Conservation (phyloP, 2,797 vertebrate species). For the Podargus strigoides region DNA sequence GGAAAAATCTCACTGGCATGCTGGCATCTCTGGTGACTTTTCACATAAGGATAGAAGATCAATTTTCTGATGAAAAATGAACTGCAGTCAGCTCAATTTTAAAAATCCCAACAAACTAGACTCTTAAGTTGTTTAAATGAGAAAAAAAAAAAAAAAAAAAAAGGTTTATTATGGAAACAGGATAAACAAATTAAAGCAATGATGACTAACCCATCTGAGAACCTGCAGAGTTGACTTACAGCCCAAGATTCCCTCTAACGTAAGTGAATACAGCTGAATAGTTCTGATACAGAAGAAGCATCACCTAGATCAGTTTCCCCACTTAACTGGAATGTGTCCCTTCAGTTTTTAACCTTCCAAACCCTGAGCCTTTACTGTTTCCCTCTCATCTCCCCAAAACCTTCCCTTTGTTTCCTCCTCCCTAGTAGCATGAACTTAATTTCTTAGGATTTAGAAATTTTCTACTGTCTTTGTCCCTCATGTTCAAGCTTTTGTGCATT, state of each 20-base stretch:
- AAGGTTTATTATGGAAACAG: constrained; percentile 26
- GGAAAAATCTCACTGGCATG: background rate
- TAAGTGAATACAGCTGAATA: background rate
- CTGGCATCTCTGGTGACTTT: background rate
- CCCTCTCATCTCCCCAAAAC: background rate
- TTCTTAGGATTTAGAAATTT: background rate
- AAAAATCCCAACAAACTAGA: background rate
- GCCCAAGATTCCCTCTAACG: background rate
- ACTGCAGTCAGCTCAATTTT: background rate
- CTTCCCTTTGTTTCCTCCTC: background rate
- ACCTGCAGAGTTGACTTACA: background rate
- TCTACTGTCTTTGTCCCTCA: background rate
- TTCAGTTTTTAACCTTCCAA: background rate
- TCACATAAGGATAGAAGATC: background rate
- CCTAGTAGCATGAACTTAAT: background rate
- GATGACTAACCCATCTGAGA: background rate
- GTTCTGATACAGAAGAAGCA: background rate
- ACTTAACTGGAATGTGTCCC: background rate
- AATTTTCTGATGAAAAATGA: background rate
- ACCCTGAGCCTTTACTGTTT: background rate
- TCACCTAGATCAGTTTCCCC: background rate
- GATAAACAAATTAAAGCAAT: constrained; percentile 20
- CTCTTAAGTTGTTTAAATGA: background rate
- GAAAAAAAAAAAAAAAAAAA: background rate
- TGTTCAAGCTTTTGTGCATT: background rate